Base-by-base conservation (phyloP, 2,797 vertebrate genomes). In the Brachymystax lenok region DNA sequence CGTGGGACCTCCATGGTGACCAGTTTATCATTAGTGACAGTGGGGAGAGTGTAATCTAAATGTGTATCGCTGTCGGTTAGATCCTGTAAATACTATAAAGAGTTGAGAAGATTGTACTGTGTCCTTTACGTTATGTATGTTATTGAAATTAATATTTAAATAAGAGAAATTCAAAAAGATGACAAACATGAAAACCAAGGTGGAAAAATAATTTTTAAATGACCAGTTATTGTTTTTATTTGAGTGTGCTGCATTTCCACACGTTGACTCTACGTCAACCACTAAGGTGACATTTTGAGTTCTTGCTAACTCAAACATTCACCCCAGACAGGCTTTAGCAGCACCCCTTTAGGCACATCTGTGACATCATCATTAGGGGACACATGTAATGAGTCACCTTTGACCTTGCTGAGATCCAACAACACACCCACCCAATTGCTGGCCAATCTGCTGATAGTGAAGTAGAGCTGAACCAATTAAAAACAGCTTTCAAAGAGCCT, bases 111-210 rank as follows among this genome's bases (percentile, higher is more conserved):
- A 85, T 90, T 89, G 92, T 94, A 88, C 87, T 87, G 92, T 94
- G 93, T 94, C 90, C 85, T 93, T 94, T 94, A 90, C 91, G 90
- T 94, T 91, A 80, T 92, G 91, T 94, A 93, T 92, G 92, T 94
- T 93, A 90, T 90, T 84, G 73, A 93, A 86, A 92, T 88, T 52
- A 91, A 87, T 89, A 92, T 94, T 92, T 93, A 92, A 92, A 91
- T 89, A 73, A 85, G 0, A 80, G 17, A 80, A 79, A 74, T 75
- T 69, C 54, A 82, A 82, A 78, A 74, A 80, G 87, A 77, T 91
- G 84, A 85, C 87, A 73, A 77, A 84, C 84, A 91, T 80, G 69
- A 85, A 88, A 85, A 77, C 74, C 86, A 83, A 80, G 70, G 63
- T 82, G 85, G 77, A 28, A 77, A 86, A 72, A 59, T 17, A 28